Conservation (phyloP, 2,888 invertebrate genomes). For the Leptinotarsa tumamoca region DNA sequence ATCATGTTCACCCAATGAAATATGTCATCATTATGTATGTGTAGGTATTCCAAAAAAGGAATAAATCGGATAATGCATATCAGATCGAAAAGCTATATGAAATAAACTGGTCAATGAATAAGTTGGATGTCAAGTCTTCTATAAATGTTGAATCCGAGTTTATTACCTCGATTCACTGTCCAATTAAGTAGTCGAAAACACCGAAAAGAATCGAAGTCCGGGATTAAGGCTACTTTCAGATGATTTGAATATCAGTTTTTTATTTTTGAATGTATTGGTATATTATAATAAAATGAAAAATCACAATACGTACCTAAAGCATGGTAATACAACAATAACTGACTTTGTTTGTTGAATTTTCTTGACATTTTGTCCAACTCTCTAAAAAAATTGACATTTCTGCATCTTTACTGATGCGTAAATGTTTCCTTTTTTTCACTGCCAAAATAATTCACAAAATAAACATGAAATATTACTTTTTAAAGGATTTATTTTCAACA, state of each 20-base stretch:
- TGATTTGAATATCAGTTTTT: not conserved
- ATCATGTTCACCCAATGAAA: constrained; percentile 15
- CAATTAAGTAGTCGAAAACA: constrained; percentile 51
- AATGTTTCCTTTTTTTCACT: too few relatives aligned
- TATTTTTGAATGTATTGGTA: too few relatives aligned
- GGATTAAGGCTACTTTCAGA: not conserved
- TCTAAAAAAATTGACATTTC: too few relatives aligned
- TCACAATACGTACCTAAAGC: too few relatives aligned
- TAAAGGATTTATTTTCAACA: too few relatives aligned
- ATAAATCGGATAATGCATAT: constrained; percentile 36
- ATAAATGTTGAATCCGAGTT: constrained; percentile 61
- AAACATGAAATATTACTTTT: too few relatives aligned
- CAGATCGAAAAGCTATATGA: constrained; percentile 32
- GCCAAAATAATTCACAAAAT: too few relatives aligned
- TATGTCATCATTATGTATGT: constrained; percentile 17
- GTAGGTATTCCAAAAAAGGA: constrained; percentile 36
- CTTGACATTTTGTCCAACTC: too few relatives aligned
- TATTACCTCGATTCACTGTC: constrained; percentile 56
- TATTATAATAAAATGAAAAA: too few relatives aligned
- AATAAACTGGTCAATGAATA: constrained; percentile 58
- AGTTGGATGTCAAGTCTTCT: constrained; percentile 61
- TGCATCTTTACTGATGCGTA: too few relatives aligned
- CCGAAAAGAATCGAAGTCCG: constrained; percentile 31
- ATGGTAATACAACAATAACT: too few relatives aligned
- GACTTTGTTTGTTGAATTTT: too few relatives aligned